A percentile compares a stretch with the other conserved stretches of the same genome.
Evolutionary conservation across 2,113 vertebrate species (phyloP).

Genomic region (Sceloporus tristichus): DNA sequence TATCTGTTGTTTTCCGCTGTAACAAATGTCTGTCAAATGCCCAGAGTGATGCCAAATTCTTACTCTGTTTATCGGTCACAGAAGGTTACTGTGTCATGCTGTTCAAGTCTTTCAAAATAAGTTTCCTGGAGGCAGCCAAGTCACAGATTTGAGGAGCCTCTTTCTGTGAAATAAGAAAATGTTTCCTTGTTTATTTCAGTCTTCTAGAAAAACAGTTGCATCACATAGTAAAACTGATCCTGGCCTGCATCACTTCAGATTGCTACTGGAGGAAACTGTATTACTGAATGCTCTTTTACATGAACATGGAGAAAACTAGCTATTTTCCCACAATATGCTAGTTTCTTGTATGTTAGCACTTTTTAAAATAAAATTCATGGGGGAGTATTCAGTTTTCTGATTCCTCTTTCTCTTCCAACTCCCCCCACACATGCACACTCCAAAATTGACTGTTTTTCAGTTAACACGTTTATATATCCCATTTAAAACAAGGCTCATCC

Average conservation of each 20-base stretch:
- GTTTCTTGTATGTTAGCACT: not conserved
- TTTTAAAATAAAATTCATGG: not conserved
- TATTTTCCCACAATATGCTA: not conserved
- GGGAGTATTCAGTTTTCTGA: not conserved
- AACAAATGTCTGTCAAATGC: constrained; percentile 32
- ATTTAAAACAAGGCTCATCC: too few relatives aligned
- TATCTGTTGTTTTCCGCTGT: constrained; percentile 33
- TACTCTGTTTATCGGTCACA: constrained; percentile 31
- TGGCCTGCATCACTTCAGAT: not conserved
- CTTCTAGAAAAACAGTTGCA: not conserved
- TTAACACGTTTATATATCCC: too few relatives aligned
- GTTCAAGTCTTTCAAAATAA: constrained; percentile 38
- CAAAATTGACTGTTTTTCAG: too few relatives aligned
- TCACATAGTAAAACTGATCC: not conserved
- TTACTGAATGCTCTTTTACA: not conserved
- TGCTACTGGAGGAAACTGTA: not conserved
- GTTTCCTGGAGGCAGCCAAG: not conserved
- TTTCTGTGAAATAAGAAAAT: constrained; percentile 33
- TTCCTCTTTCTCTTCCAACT: not conserved
- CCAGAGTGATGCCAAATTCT: constrained; percentile 41
- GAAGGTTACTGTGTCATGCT: constrained; percentile 28
- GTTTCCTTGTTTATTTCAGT: constrained; percentile 32
- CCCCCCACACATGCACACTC: too few relatives aligned
- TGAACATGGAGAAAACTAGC: not conserved
- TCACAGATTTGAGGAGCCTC: constrained; percentile 21